Evolutionary conservation across 2,888 invertebrate species (phyloP), one percentile per base, ranked within the genome.

Genomic region (Meandrusa payeni): DNA sequence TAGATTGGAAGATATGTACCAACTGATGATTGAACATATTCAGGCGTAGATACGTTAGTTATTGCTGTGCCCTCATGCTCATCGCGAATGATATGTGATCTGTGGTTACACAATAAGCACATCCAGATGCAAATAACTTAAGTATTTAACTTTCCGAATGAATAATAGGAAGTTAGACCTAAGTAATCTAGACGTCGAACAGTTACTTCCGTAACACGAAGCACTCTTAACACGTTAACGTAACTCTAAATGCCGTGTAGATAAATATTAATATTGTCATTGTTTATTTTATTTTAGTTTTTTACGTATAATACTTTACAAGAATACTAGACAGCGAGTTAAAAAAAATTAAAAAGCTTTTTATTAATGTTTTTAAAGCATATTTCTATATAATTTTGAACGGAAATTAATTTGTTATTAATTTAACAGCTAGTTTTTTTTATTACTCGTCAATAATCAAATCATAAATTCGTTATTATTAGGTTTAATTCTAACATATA

Each of bases 231-330:
- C 74, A 78, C 71, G 69, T 69, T 73, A 71, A 78, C 65, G 67
- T 81, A 80, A 77, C 46, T 67, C 80, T 80, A 80, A 75, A 72
- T 67, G 75, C 72, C 68, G 69, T 74, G 71, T 77, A 80, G 77
- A 79, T 82, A 77, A 62, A 69, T 74, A 79, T 77, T 81, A 86
- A 85, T 87, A 87, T 87, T 87, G 86, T 87, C 86, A 85, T 82
- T 78, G 56, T 64, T 64, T 59, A 74, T 77, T 77, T 79, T 78
- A 74, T 74, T 77, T 63, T 75, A 74, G 72, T 76, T 72, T 76
- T n/a, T 72, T 76, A 70, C 73, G 59, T 74, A 80, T 77, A 64
- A 66, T 74, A 79, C 68, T 74, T 79, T 77, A 83, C 76, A 83
- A 76, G 60, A 66, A 66, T 65, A 64, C 76, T 80, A 79, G 64